Evolutionary conservation across 2,797 vertebrate species (phyloP).

Genomic region (Aeoliscus strigatus): DNA sequence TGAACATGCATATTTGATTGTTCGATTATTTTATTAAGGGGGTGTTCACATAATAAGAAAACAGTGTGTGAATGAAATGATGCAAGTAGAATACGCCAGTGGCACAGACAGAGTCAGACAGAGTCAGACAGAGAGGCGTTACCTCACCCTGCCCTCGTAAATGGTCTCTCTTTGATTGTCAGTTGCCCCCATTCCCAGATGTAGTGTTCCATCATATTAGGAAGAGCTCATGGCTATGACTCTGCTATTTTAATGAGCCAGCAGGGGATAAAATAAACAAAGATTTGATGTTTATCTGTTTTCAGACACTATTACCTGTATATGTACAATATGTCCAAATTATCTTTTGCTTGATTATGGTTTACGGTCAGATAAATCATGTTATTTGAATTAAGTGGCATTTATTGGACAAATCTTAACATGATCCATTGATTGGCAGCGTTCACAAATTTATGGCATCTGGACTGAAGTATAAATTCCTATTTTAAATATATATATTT

Average conservation of each 20-base stretch:
- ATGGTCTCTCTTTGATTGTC: conserved; percentile 29
- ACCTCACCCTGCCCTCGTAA: conserved; percentile 25
- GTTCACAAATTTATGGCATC: too few species aligned
- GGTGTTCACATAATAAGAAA: not conserved
- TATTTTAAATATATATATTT: too few species aligned
- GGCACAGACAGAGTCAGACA: conserved; percentile 9
- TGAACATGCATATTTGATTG: not conserved
- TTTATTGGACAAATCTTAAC: too few species aligned
- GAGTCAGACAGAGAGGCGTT: conserved; percentile 34
- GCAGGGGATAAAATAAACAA: conserved; percentile 17
- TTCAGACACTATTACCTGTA: conserved; percentile 6
- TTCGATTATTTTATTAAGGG: too few species aligned
- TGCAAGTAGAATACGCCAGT: conserved; percentile 4
- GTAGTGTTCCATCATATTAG: conserved; percentile 31
- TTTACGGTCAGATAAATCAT: too few species aligned
- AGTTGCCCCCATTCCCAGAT: conserved; percentile 23
- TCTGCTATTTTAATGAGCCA: conserved; percentile 18
- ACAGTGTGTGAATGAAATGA: conserved; percentile 5
- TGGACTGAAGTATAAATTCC: too few species aligned
- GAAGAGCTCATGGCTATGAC: conserved; percentile 18
- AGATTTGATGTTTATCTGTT: conserved; percentile 13
- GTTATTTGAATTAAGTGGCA: too few species aligned
- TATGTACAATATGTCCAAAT: too few species aligned
- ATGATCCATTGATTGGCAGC: too few species aligned
- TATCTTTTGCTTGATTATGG: too few species aligned